Base-by-base conservation (phyloP, 2,113 vertebrate genomes). In the Apteryx mantelli region DNA sequence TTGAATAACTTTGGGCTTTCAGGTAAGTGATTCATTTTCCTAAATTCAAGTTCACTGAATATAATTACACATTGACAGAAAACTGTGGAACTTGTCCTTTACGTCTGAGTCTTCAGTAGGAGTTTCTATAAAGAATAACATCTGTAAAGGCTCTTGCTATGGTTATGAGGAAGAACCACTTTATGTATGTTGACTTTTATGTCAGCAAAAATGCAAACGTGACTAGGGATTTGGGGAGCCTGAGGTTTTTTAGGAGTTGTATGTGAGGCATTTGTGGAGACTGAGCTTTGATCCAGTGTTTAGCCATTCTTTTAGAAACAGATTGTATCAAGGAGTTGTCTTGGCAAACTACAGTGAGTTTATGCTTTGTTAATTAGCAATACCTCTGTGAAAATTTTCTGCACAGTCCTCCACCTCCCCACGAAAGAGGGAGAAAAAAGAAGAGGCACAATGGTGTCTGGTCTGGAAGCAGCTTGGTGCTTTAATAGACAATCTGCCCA, bases 1-100 rank as follows among this genome's bases (percentile, higher is more conserved):
- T 95, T 60, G 50, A 60, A 28, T 26, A 87, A 82, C 53, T 74
- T 76, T 86, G 84, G 81, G 5, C 82, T 86, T 42, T 50, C 48
- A 53, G 25, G 65, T 86, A 88, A 95, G 7, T 86, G 46, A 83
- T 78, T 87, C 9, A 83, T 96, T 93, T 95, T 71, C 73, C 66
- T 95, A 90, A 80, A 40, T 94, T 97, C 88, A 91, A 3, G 44
- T 52, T 96, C 52, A 50, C 14, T 91, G 70, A 87, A 61, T 91
- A 89, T 81, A 88, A 83, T 81, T 68, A 46, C 26, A 14, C 76
- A 93, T 77, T 94, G 89, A 88, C 64, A 93, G 38, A 80, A 52
- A 61, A 32, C 40, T 55, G 48, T 40, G 60, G 48, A 88, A 91
- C 94, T 95, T 76, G 26, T 88, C 91, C 86, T 93, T 74, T 96